phyloP scores from a whole-genome alignment of 2,797 vertebrate genomes.

The Luscinia megarhynchos region DNA sequence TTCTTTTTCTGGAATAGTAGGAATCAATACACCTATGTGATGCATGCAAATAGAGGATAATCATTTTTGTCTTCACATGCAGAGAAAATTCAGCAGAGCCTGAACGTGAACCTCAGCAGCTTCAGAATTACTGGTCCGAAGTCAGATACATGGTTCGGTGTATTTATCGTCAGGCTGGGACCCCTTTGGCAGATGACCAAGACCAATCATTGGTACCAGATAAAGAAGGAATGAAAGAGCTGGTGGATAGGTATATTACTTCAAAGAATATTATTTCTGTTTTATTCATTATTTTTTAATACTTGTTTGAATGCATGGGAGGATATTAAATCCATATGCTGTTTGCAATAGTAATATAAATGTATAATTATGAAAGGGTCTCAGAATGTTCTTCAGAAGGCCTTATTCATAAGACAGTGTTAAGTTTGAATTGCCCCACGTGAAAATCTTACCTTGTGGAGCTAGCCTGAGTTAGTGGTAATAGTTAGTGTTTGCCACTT shows the following conservation, averaged over 20 bases:
- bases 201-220: constrained; percentile 92
- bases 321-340: background rate
- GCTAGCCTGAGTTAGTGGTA: background rate
- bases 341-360: background rate
- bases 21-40: background rate
- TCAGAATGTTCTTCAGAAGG: background rate
- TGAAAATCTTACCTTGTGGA: background rate
- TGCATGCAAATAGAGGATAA: background rate
- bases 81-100: constrained; percentile 93
- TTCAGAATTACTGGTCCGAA: constrained; percentile 98
- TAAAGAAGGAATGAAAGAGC: constrained; percentile 94
- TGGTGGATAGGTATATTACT: constrained; percentile 89
- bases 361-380: background rate
- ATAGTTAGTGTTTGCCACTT: background rate
- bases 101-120: constrained; percentile 93
- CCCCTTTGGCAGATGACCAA: constrained; percentile 91
- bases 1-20: background rate
- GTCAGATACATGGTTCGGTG: constrained; percentile 96
- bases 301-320: background rate
- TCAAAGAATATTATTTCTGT: background rate
- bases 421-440: background rate
- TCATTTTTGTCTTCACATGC: constrained; percentile 10
- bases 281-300: background rate
- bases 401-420: background rate
- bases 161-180: constrained; percentile 96